Evolutionary conservation across 2,113 vertebrate species (phyloP).

Genomic region (Stegastes partitus): DNA sequence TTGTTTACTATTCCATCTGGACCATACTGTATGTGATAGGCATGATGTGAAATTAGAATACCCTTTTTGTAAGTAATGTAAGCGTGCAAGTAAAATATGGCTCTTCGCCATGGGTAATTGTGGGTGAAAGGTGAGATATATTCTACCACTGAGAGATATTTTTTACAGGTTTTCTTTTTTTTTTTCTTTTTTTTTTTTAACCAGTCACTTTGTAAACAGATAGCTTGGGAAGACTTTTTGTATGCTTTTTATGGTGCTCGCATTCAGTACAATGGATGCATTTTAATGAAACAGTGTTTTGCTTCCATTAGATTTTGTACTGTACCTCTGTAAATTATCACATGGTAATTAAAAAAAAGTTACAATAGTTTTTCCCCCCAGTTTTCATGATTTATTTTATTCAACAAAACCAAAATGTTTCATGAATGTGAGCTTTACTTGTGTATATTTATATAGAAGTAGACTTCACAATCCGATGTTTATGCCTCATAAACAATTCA

Average conservation of each 20-base stretch:
- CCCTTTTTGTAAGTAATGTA: constrained; percentile 48
- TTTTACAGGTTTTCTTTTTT: constrained; percentile 6
- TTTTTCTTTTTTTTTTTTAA: constrained; percentile 32
- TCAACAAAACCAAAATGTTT: constrained; percentile 47
- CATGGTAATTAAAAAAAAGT: constrained; percentile 49
- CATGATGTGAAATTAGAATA: constrained; percentile 49
- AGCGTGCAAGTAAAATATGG: constrained; percentile 43
- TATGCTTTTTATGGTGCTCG: constrained; percentile 72
- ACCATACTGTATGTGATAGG: constrained; percentile 44
- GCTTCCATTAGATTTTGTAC: constrained; percentile 76
- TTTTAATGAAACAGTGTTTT: constrained; percentile 73
- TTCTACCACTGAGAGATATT: constrained; percentile 44
- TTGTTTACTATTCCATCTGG: constrained; percentile 51
- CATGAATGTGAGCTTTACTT: constrained; percentile 34
- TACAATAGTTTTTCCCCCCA: constrained; percentile 5
- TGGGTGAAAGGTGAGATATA: constrained; percentile 44
- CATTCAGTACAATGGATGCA: constrained; percentile 73
- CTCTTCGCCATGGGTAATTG: constrained; percentile 38
- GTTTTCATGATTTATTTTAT: constrained; percentile 18
- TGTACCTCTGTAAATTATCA: constrained; percentile 76
- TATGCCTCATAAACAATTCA: constrained; percentile 83
- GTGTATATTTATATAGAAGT: constrained; percentile 67
- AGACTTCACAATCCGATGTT: constrained; percentile 68
- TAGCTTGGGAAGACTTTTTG: constrained; percentile 50
- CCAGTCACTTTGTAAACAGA: constrained; percentile 36